Base-by-base conservation (phyloP, 2,888 invertebrate species). In the Xanthostigma xanthostigma region DNA sequence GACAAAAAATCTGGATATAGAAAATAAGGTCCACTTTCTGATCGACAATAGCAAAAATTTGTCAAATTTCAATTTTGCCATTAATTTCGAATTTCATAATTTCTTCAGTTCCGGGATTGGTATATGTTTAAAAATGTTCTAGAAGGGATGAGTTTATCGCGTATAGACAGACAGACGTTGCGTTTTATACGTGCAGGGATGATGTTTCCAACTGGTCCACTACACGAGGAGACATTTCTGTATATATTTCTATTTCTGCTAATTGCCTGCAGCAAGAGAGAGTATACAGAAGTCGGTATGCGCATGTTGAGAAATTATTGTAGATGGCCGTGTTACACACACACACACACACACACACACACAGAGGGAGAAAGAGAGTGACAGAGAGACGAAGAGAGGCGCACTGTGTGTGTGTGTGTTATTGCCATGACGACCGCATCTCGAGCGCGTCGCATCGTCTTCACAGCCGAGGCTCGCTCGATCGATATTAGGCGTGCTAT, bases 201-300 rank as follows among this genome's bases (percentile, higher is more conserved):
- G 27, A 27, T 27, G 27, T 27, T 27, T 27, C 27, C 1, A 27
- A 6, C 6, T 27, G 27, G 27, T 27, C 27, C 5, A 27, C 27
- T 27, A 27, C 27, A 27, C 27, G 27, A 27, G 27, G 27, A 27
- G 27, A 27, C 27, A 27, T 27, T 27, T 27, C 27, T 27, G 27
- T 27, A 27, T 27, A 27, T 61, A 60, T 64, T 64, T 66, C 65
- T 66, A 66, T 65, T 66, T 66, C 64, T 63, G 64, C 65, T 66
- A 66, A 66, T 66, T 66, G 65, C 64, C 58, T 64, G 59, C 63
- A 64, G 64, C 64, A 61, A 63, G 60, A 60, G 59, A 59, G 60
- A 13, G 38, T 13, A 38, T 12, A 38, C 38, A 38, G n/a, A 8
- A n/a, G 35, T 59, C 58, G 62, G 62, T 63, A 63, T 62, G 60